A percentile compares a stretch with the other conserved stretches of the same genome.
Conservation (phyloP, 2,888 invertebrate species). For the Blastobasis adustella region DNA sequence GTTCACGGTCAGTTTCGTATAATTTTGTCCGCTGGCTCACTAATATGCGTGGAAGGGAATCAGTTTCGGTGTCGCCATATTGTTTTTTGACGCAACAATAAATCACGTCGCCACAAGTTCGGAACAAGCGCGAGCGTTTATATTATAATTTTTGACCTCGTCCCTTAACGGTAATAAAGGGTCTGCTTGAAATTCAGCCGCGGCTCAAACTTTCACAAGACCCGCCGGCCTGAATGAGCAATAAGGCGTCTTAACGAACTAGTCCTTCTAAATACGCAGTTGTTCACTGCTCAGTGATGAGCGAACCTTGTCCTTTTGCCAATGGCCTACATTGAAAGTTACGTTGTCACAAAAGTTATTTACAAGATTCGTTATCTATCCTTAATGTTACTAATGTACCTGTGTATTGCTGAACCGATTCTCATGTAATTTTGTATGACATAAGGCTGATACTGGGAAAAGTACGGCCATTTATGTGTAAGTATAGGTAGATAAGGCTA, state of each 20-base stretch:
- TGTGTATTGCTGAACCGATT: too few species aligned
- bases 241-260: conserved; percentile 21
- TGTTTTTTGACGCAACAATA: conserved; percentile 1
- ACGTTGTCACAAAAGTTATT: too few species aligned
- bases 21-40: too few species aligned
- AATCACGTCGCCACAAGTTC: conserved; percentile 1
- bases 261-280: conserved; percentile 10
- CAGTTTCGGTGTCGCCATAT: not conserved
- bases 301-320: not conserved
- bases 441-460: too few species aligned
- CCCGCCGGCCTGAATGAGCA: conserved; percentile 21
- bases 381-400: too few species aligned
- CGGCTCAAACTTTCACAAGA: conserved; percentile 21
- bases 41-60: too few species aligned
- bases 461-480: too few species aligned
- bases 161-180: conserved; percentile 18
- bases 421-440: too few species aligned
- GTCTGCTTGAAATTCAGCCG: conserved; percentile 27
- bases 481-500: too few species aligned
- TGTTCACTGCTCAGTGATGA: not conserved
- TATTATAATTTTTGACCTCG: conserved; percentile 24
- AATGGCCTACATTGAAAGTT: too few species aligned
- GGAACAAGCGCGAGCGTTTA: conserved; percentile 7
- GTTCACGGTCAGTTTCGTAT: too few species aligned
- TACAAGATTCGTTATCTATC: too few species aligned